Evolutionary conservation across 1,140 invertebrate genomes (phyloP).

Genomic region (Rhagoletis zephyria): DNA sequence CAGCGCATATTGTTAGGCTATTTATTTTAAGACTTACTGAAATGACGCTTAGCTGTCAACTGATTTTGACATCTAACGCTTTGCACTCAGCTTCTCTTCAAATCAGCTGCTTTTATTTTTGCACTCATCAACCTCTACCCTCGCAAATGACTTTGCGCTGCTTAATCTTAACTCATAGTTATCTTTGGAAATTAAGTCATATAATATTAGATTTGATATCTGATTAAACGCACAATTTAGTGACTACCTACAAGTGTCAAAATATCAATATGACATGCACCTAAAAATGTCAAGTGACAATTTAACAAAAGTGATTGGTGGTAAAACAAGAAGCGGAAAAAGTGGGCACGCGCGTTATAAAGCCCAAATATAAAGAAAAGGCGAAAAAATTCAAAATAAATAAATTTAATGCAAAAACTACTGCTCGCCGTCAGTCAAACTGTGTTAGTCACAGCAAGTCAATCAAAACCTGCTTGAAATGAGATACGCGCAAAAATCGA

Average conservation of each 20-base stretch:
- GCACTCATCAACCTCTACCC: too few species aligned
- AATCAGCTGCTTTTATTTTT: background rate
- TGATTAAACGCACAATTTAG: constrained; percentile 47
- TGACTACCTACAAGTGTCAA: constrained; percentile 51
- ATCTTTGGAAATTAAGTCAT: constrained; percentile 7
- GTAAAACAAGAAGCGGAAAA: constrained; percentile 40
- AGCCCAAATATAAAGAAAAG: background rate
- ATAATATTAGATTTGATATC: constrained; percentile 7
- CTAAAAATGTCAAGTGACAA: constrained; percentile 23
- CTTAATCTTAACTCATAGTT: background rate
- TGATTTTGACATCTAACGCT: background rate
- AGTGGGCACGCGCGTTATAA: constrained; percentile 14
- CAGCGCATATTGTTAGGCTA: too few species aligned
- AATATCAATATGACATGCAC: background rate
- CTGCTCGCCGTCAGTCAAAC: constrained; percentile 27
- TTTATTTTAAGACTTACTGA: too few species aligned
- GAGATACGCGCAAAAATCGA: background rate
- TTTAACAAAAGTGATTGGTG: constrained; percentile 31
- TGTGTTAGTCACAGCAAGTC: constrained; percentile 35
- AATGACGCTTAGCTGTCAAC: too few species aligned
- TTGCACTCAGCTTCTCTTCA: background rate
- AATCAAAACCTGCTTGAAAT: constrained; percentile 33
- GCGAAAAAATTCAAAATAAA: constrained; percentile 40
- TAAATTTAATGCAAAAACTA: background rate
- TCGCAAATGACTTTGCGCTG: background rate